Evolutionary conservation across 2,113 vertebrate genomes (phyloP), one percentile per base, ranked within the genome.

Genomic region (Psilopsiagon aymara): DNA sequence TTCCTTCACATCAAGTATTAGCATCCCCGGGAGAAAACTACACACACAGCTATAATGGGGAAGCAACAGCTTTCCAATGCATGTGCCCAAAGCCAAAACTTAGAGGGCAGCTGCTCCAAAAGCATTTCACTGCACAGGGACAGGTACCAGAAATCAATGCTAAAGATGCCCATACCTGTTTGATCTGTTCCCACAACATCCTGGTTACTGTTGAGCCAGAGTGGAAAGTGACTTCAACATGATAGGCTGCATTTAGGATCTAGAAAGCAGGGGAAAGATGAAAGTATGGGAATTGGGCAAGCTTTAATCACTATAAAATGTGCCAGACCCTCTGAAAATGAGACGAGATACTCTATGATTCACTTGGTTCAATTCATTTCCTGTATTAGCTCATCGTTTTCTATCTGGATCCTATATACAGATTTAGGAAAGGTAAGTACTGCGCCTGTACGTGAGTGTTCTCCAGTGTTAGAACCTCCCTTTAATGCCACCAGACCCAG

Each of bases 181-280:
- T 99, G 97, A 99, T 99, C 97, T 99, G 99, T 64, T 99, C 99
- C 99, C 99, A 99, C 35, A 99, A 98, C 94, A 99, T 98, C 90
- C 99, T 98, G 15, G 99, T 99, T 44, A 99, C 99, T 0, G 99
- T 99, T 1, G 99, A 99, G 90, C 99, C 99, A 0, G 99, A 99
- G 96, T 99, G 99, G 96, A 99, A 99, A 2, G 99, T 99, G 88
- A 99, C 99, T 97, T 99, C 99, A 70, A 99, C 99, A 4, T 99
- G 99, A 96, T 99, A 99, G 64, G 99, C 99, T 24, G 99, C 99
- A 64, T 99, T 99, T 93, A 99, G 97, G 71, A 99, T 99, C 99
- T 99, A 97, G 37, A 89, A 93, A 82, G 43, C 27, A 88, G 8
- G 13, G 21, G 43, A 39, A 49, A 84, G 23, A 67, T 3, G 13